Evolutionary conservation across 1,140 invertebrate genomes (phyloP), one percentile per base, ranked within the genome.

Genomic region (Heliothis virescens): DNA sequence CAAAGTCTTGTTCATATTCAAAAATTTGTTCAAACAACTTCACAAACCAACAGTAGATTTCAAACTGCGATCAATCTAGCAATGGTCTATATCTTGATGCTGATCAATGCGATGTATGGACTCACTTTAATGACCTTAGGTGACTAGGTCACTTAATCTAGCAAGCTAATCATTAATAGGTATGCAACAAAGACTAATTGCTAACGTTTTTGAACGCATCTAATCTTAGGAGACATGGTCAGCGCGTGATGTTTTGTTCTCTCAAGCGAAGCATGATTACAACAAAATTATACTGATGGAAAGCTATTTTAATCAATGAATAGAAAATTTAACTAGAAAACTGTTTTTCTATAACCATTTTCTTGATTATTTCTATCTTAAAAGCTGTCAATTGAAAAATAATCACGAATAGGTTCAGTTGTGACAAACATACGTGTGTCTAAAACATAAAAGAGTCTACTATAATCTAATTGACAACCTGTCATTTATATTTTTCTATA

Each of bases 1-100:
- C 0, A 90, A 59, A 7, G 83, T 65, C 79, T 90, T 91, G 76
- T 86, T 86, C 87, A 89, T 90, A 16, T 83, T 85, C 55, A 69
- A 53, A 26, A 21, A 53, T 62, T 60, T 65, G 59, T 78, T 47
- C 26, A 34, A 10, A 71, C 21, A n/a, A 71, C 67, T 71, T 71
- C 48, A 53, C 67, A 53, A 53, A 10, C 1, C 48, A 71, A 71
- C 67, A 10, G 50, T 53, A 53, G 13, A 15, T 26, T 26, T 13
- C 50, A 29, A 4, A 71, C 67, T 71, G 67, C 18, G 50, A n/a
- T 53, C 26, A 18, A 12, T 12, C 11, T 15, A 53, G 16, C 1
- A 10, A n/a, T 29, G 21, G 53, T 50, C 50, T 71, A 52, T 71
- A 71, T 71, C 67, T 53, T 41, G 62, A 12, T 47, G 62, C 15